These are phyloP conservation scores for Hesperia comma DNA, from an alignment of 2,888 invertebrate genomes.

Conservation along the genomic window DNA sequence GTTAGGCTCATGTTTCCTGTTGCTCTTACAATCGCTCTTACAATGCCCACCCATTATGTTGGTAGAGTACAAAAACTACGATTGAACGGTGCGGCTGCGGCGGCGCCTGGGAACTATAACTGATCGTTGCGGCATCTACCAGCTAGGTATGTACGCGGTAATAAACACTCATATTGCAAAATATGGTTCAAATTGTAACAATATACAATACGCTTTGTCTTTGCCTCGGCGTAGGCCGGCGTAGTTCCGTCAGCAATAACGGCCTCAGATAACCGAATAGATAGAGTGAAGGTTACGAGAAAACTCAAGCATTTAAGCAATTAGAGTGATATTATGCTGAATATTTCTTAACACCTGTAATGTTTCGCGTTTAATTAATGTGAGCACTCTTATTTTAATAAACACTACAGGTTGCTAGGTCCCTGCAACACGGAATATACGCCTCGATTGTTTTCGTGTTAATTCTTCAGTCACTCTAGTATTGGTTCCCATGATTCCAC, in stretches of 20 bases:
- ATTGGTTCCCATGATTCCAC: too few relatives aligned
- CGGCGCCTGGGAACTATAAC: slow-evolving; percentile 64
- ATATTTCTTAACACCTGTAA: slow-evolving; percentile 11
- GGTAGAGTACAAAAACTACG: slow-evolving; percentile 67
- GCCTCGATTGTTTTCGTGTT: too few relatives aligned
- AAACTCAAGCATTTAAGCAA: slow-evolving; percentile 13
- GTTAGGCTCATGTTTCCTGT: slow-evolving; percentile 87
- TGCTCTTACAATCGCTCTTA: slow-evolving; percentile 86
- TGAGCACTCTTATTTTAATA: not conserved
- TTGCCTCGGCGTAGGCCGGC: slow-evolving; percentile 6
- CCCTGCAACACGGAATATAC: too few relatives aligned
- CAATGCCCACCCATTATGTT: slow-evolving; percentile 70
- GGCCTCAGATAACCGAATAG: slow-evolving; percentile 12
- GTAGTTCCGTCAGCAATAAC: slow-evolving; percentile 11
- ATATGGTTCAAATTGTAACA: slow-evolving; percentile 18
- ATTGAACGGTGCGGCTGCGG: slow-evolving; percentile 58
- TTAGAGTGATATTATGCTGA: slow-evolving; percentile 13
- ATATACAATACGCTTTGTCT: slow-evolving; percentile 25
- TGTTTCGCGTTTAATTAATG: not conserved
- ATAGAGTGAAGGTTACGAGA: slow-evolving; percentile 28
- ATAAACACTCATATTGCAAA: slow-evolving; percentile 38
- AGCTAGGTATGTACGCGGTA: not conserved
- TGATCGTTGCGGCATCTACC: slow-evolving; percentile 52
- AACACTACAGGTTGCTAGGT: not conserved
- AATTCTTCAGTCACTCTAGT: too few relatives aligned